Conservation (phyloP, 2,888 invertebrate genomes). For the Hypomecis punctinalis region DNA sequence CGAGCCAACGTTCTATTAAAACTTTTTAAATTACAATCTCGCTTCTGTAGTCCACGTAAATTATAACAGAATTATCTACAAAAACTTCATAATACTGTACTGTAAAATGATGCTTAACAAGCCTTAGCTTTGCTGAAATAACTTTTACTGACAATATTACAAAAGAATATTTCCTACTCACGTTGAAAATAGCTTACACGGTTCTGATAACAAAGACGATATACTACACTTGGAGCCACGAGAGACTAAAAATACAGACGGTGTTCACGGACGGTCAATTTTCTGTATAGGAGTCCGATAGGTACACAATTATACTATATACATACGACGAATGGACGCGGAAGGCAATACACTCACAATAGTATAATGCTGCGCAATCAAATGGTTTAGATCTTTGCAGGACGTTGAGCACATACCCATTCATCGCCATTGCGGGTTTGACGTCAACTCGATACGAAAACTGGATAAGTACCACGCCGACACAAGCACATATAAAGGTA, state of each 20-base stretch:
- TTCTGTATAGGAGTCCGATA: constrained; percentile 38
- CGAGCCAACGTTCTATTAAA: constrained; percentile 27
- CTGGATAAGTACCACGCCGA: constrained; percentile 21
- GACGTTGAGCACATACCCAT: constrained; percentile 40
- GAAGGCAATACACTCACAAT: constrained; percentile 36
- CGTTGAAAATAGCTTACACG: constrained; percentile 34
- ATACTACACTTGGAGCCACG: constrained; percentile 25
- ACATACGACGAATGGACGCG: constrained; percentile 2
- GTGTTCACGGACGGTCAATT: constrained; percentile 41
- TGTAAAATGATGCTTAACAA: background rate
- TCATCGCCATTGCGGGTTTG: constrained; percentile 38
- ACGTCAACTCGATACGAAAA: constrained; percentile 38
- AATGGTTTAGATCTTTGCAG: constrained; percentile 42
- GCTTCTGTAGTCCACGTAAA: constrained; percentile 12
- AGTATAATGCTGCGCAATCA: constrained; percentile 39
- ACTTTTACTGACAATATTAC: constrained; percentile 18
- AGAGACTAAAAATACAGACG: constrained; percentile 32
- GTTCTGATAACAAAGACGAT: constrained; percentile 40
- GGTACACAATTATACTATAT: constrained; percentile 1
- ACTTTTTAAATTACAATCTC: constrained; percentile 30
- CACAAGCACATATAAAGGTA: constrained; percentile 25
- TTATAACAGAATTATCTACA: constrained; percentile 15
- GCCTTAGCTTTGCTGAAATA: background rate
- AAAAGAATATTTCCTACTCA: constrained; percentile 23
- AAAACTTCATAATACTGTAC: constrained; percentile 7